Evolutionary conservation across 2,888 invertebrate species (phyloP).

Genomic region (Busseola fusca): DNA sequence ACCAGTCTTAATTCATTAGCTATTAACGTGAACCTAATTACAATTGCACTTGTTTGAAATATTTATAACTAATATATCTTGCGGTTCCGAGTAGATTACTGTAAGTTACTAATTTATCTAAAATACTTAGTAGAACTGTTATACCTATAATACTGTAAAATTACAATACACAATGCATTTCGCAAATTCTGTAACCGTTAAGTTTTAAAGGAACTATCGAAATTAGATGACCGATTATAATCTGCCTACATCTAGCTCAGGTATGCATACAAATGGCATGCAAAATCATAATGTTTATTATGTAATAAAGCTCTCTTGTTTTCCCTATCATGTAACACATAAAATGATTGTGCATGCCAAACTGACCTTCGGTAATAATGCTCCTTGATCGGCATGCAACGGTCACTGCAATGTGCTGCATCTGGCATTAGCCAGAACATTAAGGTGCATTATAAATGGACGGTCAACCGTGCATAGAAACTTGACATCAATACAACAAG

Average conservation of each 20-base stretch:
- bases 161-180: conserved; percentile 17
- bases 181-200: conserved; percentile 20
- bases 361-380: conserved; percentile 82
- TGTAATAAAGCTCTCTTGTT: conserved; percentile 66
- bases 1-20: conserved; percentile 37
- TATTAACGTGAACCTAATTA: conserved; percentile 21
- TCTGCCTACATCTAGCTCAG: conserved; percentile 47
- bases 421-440: conserved; percentile 72
- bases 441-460: conserved; percentile 65
- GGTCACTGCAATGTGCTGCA: conserved; percentile 73
- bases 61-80: conserved; percentile 19
- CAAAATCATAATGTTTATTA: conserved; percentile 58
- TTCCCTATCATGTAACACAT: conserved; percentile 67
- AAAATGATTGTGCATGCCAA: conserved; percentile 74
- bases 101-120: neutral
- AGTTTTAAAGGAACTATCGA: conserved; percentile 28
- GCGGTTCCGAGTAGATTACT: neutral
- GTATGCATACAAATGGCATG: conserved; percentile 60
- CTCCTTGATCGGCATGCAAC: conserved; percentile 73
- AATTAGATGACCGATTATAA: conserved; percentile 46
- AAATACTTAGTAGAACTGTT: conserved; percentile 3
- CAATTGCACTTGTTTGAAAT: conserved; percentile 38
- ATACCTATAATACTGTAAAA: conserved; percentile 1
- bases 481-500: conserved; percentile 62
- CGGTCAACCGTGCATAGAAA: conserved; percentile 57